These are phyloP conservation scores for Micrasema minimum DNA, from an alignment of 1,140 invertebrate genomes.

Conservation along the genomic window DNA sequence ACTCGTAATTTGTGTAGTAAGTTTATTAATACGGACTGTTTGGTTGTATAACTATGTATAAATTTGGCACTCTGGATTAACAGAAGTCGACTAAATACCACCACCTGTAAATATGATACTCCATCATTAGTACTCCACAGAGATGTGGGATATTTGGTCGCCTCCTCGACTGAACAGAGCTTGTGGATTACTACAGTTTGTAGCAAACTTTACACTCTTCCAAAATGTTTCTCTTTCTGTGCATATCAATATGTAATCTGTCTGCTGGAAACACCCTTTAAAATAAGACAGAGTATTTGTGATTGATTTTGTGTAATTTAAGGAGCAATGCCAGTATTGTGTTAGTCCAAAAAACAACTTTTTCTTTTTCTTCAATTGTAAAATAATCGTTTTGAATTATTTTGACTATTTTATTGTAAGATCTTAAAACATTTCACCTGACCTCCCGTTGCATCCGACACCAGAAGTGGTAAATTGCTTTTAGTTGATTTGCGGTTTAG, in stretches of 20 bases:
- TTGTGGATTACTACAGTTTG: too few relatives aligned
- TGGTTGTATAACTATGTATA: too few relatives aligned
- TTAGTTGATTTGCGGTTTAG: too few relatives aligned
- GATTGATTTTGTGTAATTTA: slow-evolving; percentile 32
- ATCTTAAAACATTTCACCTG: slow-evolving; percentile 24
- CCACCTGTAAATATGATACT: too few relatives aligned
- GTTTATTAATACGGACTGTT: too few relatives aligned
- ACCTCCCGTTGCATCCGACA: slow-evolving; percentile 12
- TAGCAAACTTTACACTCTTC: too few relatives aligned
- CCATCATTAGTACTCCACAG: too few relatives aligned
- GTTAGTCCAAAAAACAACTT: slow-evolving; percentile 20
- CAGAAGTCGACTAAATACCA: too few relatives aligned
- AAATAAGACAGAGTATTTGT: slow-evolving; percentile 12
- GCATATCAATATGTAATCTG: slow-evolving; percentile 17
- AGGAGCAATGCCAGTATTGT: slow-evolving; percentile 33
- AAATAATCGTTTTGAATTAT: slow-evolving; percentile 22
- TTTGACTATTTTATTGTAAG: slow-evolving; percentile 9
- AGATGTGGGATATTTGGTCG: too few relatives aligned
- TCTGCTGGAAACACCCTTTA: not conserved
- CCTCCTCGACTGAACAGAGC: too few relatives aligned
- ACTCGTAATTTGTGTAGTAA: not conserved
- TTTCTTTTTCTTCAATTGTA: slow-evolving; percentile 28
- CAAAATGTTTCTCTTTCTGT: not conserved
- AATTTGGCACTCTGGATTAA: too few relatives aligned
- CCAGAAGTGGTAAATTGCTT: too few relatives aligned